phyloP scores from a whole-genome alignment of 2,888 invertebrate genomes.

The Calameuta idolon region DNA sequence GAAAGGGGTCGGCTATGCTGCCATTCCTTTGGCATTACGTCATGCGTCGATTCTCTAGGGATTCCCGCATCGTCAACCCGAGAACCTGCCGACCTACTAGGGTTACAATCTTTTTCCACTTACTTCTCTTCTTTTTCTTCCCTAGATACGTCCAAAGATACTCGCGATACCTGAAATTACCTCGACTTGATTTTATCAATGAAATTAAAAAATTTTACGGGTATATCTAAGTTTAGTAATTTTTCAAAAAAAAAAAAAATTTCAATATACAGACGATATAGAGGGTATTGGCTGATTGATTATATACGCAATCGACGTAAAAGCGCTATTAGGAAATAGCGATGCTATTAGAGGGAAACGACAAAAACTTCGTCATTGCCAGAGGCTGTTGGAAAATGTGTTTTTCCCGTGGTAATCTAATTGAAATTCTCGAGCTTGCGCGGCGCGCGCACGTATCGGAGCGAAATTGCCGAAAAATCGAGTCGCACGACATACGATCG shows the following conservation, averaged over 20 bases:
- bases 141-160: neutral
- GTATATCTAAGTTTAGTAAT: neutral
- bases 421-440: constrained; percentile 44
- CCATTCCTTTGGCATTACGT: constrained; percentile 54
- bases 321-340: constrained; percentile 45
- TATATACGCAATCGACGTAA: constrained; percentile 26
- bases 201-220: neutral
- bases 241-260: neutral
- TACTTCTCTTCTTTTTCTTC: neutral
- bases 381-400: constrained; percentile 20
- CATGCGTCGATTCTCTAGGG: constrained; percentile 52
- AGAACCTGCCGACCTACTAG: neutral
- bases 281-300: neutral
- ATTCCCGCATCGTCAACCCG: constrained; percentile 46
- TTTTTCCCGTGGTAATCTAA: constrained; percentile 48
- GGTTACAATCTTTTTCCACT: neutral
- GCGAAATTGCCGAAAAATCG: constrained; percentile 63
- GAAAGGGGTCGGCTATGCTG: constrained; percentile 19
- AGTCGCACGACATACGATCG: constrained; percentile 61
- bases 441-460: neutral
- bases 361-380: constrained; percentile 56
- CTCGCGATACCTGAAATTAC: neutral
- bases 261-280: neutral
- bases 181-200: neutral
- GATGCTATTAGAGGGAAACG: constrained; percentile 58